Evolutionary conservation across 2,113 vertebrate genomes (phyloP).

Genomic region (Sprattus sprattus): DNA sequence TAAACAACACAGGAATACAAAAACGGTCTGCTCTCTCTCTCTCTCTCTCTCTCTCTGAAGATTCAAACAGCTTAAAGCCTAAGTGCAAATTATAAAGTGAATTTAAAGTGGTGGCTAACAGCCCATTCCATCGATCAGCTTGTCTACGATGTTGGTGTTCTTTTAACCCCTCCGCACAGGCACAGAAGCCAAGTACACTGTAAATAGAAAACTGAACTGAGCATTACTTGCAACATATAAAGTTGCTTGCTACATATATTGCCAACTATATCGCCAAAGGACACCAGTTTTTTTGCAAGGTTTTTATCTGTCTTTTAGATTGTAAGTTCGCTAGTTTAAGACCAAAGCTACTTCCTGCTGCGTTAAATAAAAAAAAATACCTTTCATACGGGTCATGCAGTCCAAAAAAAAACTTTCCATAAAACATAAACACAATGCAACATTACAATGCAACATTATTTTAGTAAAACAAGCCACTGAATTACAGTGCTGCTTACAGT

Average conservation of each 20-base stretch:
- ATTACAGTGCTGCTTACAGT: neutral
- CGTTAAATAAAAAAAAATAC: too few species aligned
- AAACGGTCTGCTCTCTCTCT: neutral
- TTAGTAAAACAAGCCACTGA: neutral
- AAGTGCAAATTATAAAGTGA: neutral
- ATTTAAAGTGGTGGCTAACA: neutral
- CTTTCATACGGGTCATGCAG: too few species aligned
- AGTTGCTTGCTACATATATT: too few species aligned
- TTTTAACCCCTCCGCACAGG: neutral
- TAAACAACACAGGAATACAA: neutral
- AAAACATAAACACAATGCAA: neutral
- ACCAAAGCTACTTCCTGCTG: too few species aligned
- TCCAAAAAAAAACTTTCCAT: neutral
- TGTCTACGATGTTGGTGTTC: neutral
- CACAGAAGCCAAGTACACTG: too few species aligned
- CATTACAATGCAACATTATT: too few species aligned
- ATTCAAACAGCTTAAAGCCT: neutral
- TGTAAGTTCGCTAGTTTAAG: too few species aligned
- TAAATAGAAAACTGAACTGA: too few species aligned
- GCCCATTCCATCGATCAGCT: neutral
- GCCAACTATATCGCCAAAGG: too few species aligned
- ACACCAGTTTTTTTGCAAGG: too few species aligned
- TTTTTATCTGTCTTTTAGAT: too few species aligned
- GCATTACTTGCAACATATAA: too few species aligned
- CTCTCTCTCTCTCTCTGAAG: neutral